A percentile compares a stretch with the other conserved stretches of the same genome.
phyloP scores from a whole-genome alignment of 1,140 invertebrate genomes.

The Caerostris darwini region DNA sequence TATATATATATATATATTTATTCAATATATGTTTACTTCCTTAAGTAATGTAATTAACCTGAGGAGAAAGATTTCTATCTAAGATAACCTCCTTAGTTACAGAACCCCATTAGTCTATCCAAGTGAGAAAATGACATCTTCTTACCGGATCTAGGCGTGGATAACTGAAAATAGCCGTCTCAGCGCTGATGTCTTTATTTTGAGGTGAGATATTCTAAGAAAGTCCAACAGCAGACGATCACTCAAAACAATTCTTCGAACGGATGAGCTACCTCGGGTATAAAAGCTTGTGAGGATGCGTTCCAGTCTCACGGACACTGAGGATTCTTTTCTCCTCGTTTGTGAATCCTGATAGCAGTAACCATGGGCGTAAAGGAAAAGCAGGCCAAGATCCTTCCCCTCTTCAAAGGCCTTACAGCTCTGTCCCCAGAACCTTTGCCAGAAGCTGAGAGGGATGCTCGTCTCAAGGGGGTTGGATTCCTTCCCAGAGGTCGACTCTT shows the following conservation, averaged over 20 bases:
- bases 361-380: constrained; percentile 74
- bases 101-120: too few relatives aligned
- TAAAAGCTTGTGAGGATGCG: background rate
- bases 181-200: constrained; percentile 9
- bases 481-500: constrained; percentile 69
- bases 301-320: constrained; percentile 33
- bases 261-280: background rate
- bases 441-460: constrained; percentile 54
- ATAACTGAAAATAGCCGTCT: constrained; percentile 2
- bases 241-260: constrained; percentile 70
- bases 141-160: constrained; percentile 50
- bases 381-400: constrained; percentile 66
- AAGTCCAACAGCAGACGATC: background rate
- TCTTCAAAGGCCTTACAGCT: constrained; percentile 72
- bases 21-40: too few relatives aligned
- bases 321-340: constrained; percentile 50
- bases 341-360: background rate
- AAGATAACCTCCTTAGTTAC: too few relatives aligned
- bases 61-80: too few relatives aligned
- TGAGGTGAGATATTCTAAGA: constrained; percentile 27
- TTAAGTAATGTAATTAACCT: too few relatives aligned
- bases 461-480: constrained; percentile 65
- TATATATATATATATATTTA: too few relatives aligned
- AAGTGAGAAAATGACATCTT: too few relatives aligned
- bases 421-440: constrained; percentile 58